These are phyloP conservation scores for Xestia sexstrigata DNA, from an alignment of 2,888 invertebrate genomes.

Conservation along the genomic window DNA sequence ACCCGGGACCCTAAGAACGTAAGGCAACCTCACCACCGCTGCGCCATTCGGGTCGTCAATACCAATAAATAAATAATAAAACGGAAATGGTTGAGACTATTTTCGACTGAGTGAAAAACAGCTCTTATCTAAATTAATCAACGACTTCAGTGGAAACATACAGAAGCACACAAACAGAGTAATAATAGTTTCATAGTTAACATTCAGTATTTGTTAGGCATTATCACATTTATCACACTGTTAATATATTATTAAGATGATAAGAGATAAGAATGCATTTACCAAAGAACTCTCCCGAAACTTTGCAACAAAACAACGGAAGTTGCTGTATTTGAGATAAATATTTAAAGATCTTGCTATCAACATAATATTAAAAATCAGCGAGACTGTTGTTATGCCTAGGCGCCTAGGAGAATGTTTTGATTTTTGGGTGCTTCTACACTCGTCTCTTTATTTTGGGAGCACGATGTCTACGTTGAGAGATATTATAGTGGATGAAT, in stretches of 20 bases:
- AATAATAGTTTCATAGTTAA: constrained; percentile 21
- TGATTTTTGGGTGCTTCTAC: neutral
- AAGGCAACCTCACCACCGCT: too few relatives aligned
- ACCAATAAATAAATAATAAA: too few relatives aligned
- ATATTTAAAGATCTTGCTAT: constrained; percentile 12
- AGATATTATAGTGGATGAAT: neutral
- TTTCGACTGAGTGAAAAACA: too few relatives aligned
- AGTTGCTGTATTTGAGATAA: neutral
- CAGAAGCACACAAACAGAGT: constrained; percentile 40
- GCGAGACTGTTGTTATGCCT: constrained; percentile 10
- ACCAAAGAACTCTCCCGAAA: constrained; percentile 24
- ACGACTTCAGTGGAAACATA: constrained; percentile 39
- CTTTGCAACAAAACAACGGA: neutral
- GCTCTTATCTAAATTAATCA: constrained; percentile 38
- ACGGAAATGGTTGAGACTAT: too few relatives aligned
- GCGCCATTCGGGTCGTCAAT: too few relatives aligned
- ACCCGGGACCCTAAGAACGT: too few relatives aligned
- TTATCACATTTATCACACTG: too few relatives aligned
- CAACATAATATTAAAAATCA: neutral
- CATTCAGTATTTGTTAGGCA: constrained; percentile 22
- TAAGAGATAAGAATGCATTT: constrained; percentile 22
- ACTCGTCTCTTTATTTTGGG: neutral
- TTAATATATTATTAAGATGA: constrained; percentile 2
- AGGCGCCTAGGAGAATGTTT: constrained; percentile 1
- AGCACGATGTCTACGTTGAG: neutral